Conservation (phyloP, 2,888 invertebrate genomes). For the Rhingia campestris region DNA sequence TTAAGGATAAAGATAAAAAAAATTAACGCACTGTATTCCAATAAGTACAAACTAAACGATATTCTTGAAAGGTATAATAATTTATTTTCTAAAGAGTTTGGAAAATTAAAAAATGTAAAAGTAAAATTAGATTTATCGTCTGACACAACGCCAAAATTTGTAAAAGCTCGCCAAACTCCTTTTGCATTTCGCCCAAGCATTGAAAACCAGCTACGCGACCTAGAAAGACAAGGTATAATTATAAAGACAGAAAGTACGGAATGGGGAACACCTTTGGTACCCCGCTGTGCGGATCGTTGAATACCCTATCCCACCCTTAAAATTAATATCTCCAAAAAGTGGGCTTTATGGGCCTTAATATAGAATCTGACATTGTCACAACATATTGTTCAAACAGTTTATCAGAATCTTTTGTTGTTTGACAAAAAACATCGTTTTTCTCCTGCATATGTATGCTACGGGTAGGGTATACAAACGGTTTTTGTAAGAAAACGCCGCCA, state of each 20-base stretch:
- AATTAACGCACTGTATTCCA: slow-evolving; percentile 13
- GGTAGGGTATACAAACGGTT: too few relatives aligned
- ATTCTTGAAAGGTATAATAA: slow-evolving; percentile 11
- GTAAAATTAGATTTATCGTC: slow-evolving; percentile 1
- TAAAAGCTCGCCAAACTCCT: slow-evolving; percentile 29
- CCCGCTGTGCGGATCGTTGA: too few relatives aligned
- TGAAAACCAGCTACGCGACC: slow-evolving; percentile 11
- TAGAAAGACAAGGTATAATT: slow-evolving; percentile 5
- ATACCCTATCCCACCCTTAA: too few relatives aligned
- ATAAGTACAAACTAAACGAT: slow-evolving; percentile 19
- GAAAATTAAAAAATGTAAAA: slow-evolving; percentile 14
- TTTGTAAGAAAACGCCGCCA: too few relatives aligned
- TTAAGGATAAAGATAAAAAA: slow-evolving; percentile 11
- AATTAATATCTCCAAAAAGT: too few relatives aligned
- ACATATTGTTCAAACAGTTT: too few relatives aligned
- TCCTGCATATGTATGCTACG: too few relatives aligned
- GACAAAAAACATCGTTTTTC: too few relatives aligned
- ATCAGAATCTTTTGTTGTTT: too few relatives aligned
- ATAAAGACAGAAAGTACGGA: slow-evolving; percentile 37
- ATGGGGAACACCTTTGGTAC: slow-evolving; percentile 23
- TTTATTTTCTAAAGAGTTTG: slow-evolving; percentile 22
- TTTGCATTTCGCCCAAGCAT: slow-evolving; percentile 13
- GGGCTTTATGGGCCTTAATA: too few relatives aligned
- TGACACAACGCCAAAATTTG: slow-evolving; percentile 5
- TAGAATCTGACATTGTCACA: too few relatives aligned